A percentile compares a stretch with the other conserved stretches of the same genome.
phyloP scores from a whole-genome alignment of 2,888 invertebrate species.

The Pristionchus maxplancki region DNA sequence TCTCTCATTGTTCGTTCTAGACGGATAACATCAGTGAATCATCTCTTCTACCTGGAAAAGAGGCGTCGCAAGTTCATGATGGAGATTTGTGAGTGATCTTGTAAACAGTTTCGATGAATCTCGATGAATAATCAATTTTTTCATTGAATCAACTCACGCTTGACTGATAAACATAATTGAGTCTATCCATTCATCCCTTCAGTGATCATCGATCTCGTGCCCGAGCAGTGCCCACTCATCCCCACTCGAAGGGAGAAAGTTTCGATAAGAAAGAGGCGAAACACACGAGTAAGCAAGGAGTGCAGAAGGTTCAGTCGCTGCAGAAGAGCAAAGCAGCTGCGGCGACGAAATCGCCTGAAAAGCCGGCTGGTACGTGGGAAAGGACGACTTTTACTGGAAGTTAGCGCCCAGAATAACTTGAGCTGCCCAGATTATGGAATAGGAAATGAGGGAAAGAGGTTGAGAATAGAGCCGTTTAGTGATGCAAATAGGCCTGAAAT shows the following conservation, averaged over 20 bases:
- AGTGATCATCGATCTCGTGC: conserved; percentile 17
- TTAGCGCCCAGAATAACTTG: background rate
- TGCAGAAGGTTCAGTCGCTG: background rate
- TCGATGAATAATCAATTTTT: background rate
- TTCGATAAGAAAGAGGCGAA: background rate
- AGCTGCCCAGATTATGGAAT: background rate
- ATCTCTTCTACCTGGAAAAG: background rate
- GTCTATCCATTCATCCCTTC: too few species aligned
- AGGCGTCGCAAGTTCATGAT: background rate
- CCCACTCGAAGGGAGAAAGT: background rate
- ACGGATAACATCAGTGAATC: background rate
- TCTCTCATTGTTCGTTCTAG: background rate
- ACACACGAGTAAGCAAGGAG: background rate
- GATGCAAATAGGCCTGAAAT: background rate
- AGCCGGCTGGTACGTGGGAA: background rate
- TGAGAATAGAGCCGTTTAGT: background rate
- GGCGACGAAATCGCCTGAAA: background rate
- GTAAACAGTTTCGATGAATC: background rate
- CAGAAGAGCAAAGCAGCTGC: background rate
- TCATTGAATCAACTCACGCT: too few species aligned
- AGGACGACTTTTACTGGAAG: background rate
- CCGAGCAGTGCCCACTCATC: conserved; percentile 3
- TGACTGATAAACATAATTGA: too few species aligned
- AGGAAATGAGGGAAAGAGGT: background rate
- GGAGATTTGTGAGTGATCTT: conserved; percentile 1